These are phyloP conservation scores for Patiria miniata DNA, from an alignment of 35 echinoderm and acorn worm species.

Conservation along the genomic window DNA sequence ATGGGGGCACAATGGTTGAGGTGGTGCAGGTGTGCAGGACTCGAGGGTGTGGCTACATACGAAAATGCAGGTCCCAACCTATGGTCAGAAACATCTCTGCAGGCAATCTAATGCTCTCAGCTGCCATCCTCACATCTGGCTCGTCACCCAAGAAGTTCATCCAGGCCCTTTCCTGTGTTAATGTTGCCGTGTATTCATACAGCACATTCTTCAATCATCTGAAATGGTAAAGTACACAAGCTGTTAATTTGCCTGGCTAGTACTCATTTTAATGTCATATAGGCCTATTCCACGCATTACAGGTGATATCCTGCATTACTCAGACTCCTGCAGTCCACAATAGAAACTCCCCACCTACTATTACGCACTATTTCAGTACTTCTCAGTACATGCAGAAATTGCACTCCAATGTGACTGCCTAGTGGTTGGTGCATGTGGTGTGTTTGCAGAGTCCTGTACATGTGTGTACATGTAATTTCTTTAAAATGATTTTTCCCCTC, in stretches of 20 bases:
- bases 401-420: too few species aligned
- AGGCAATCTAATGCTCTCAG: background rate
- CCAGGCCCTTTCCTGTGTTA: background rate
- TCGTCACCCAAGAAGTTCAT: background rate
- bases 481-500: background rate
- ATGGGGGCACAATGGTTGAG: background rate
- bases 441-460: background rate
- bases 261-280: too few species aligned
- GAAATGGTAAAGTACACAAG: background rate
- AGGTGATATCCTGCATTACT: too few species aligned
- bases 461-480: background rate
- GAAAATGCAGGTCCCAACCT: background rate
- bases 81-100: background rate
- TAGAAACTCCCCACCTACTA: too few species aligned
- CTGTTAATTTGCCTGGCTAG: too few species aligned
- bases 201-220: slow-evolving; percentile 5
- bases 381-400: too few species aligned
- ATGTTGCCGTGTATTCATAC: background rate
- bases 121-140: background rate
- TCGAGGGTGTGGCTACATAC: background rate
- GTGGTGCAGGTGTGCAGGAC: background rate
- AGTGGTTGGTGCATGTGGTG: background rate
- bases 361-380: too few species aligned
- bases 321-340: too few species aligned
- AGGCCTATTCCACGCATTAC: too few species aligned